Base-by-base conservation (phyloP, 1,140 invertebrate species). In the Trichoplusia ni region DNA sequence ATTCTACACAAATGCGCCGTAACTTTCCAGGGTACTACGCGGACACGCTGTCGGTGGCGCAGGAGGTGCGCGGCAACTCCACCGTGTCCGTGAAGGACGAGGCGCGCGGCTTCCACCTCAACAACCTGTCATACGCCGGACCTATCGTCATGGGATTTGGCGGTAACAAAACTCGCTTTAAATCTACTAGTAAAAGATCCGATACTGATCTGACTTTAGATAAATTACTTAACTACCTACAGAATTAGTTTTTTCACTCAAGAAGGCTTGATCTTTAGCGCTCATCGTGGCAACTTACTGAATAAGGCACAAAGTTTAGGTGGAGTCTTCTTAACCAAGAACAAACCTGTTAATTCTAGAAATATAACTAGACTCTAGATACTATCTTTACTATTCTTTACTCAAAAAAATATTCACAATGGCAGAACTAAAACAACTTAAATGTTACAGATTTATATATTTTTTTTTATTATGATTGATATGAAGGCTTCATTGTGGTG, bases 121-220 rank as follows among this genome's bases (percentile, higher is more conserved):
- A 97, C 86, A 98, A 98, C 81, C 91, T 98, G 0, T 97, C 96
- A 0, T 98, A 97, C 76, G 96, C 96, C 1, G 97, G 97, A 5
- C 97, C 97, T 5, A 97, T 97, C 62, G 95, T 98, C 18, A 98
- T 98, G 97, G 97, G 97, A 27, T 94, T 98, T 29, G 97, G 97
- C 91, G 96, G 96, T 95, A 71, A 31, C 11, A 0, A 23, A 6
- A 25, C 37, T 19, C 4, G 19, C 8, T 4, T 2, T 33, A 8
- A 33, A 2, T 31, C 27, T 6, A 31, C 1, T n/a, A n/a, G n/a
- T n/a, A n/a, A n/a, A n/a, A n/a, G n/a, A n/a, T n/a, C n/a, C n/a
- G n/a, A n/a, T n/a, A n/a, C n/a, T n/a, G n/a, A n/a, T n/a, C n/a
- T n/a, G n/a, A n/a, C n/a, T n/a, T n/a, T n/a, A n/a, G n/a, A n/a